Conservation (phyloP, 1,140 invertebrate species). For the Lepidurus packardi region DNA sequence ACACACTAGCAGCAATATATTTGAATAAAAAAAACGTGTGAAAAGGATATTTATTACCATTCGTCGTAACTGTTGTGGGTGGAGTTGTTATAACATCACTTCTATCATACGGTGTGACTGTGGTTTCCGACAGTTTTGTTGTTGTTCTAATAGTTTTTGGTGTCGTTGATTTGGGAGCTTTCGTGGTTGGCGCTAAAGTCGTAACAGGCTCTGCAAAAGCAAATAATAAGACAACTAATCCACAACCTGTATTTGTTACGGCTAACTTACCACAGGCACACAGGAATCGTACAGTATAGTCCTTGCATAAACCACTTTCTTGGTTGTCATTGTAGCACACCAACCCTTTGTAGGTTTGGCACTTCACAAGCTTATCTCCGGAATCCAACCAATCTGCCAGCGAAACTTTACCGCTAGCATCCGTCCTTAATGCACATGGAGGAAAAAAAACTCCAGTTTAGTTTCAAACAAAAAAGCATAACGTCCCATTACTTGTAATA, state of each 20-base stretch:
- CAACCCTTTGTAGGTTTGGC: conserved; percentile 37
- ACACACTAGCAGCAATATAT: conserved; percentile 41
- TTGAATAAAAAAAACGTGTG: not conserved
- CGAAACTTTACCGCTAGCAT: conserved; percentile 3
- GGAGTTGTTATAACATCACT: too few relatives aligned
- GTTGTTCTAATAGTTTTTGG: conserved; percentile 32
- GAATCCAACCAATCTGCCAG: conserved; percentile 36
- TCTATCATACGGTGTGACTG: not conserved
- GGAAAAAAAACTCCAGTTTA: not conserved
- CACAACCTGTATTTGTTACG: not conserved
- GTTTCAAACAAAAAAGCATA: not conserved
- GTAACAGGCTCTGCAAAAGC: not conserved
- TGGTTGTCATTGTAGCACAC: conserved; percentile 39
- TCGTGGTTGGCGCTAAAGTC: not conserved
- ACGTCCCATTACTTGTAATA: conserved; percentile 31
- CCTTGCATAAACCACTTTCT: conserved; percentile 33
- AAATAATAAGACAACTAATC: not conserved
- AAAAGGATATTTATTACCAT: not conserved
- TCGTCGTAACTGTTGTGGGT: not conserved
- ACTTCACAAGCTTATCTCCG: conserved; percentile 38
- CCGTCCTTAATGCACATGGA: not conserved
- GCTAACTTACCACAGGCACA: conserved; percentile 32
- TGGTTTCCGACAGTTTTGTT: not conserved
- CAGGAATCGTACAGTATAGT: conserved; percentile 34
- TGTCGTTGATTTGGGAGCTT: conserved; percentile 32